Percentiles rank a stretch among this genome's conserved stretches.
phyloP scores from a whole-genome alignment of 2,888 invertebrate genomes.

The Drosophila histrio region DNA sequence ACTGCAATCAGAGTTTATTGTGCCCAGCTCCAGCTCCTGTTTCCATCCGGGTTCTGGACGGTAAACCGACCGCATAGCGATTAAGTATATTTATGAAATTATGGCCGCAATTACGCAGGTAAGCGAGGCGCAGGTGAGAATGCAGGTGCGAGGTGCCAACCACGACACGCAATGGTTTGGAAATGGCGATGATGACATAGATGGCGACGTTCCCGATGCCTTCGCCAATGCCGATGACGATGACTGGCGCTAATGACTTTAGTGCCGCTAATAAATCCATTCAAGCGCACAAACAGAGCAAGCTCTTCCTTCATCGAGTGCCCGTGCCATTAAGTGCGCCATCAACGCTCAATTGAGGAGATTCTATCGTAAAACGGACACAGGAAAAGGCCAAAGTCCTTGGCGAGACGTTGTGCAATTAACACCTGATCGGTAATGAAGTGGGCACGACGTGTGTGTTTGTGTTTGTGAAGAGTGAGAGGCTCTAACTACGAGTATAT shows the following conservation, averaged over 20 bases:
- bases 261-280: conserved; percentile 79
- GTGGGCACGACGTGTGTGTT: conserved; percentile 24
- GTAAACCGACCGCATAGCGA: conserved; percentile 52
- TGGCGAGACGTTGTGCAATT: conserved; percentile 49
- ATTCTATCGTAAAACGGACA: conserved; percentile 57
- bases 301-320: conserved; percentile 52
- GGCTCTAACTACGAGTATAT: conserved; percentile 3
- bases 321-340: conserved; percentile 60
- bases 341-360: conserved; percentile 66
- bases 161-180: conserved; percentile 51
- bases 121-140: conserved; percentile 33
- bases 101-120: conserved; percentile 63
- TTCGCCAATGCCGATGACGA: conserved; percentile 12
- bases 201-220: conserved; percentile 9
- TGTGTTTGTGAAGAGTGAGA: neutral
- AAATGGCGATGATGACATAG: neutral
- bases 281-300: conserved; percentile 54
- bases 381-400: conserved; percentile 44
- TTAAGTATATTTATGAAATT: conserved; percentile 73
- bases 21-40: neutral
- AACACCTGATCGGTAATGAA: conserved; percentile 68
- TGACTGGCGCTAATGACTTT: conserved; percentile 79
- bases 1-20: conserved; percentile 46
- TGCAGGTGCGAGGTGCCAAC: conserved; percentile 19
- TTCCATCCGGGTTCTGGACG: conserved; percentile 10